phyloP scores from a whole-genome alignment of 2,888 invertebrate genomes.

The Leptarthrus brevirostris region DNA sequence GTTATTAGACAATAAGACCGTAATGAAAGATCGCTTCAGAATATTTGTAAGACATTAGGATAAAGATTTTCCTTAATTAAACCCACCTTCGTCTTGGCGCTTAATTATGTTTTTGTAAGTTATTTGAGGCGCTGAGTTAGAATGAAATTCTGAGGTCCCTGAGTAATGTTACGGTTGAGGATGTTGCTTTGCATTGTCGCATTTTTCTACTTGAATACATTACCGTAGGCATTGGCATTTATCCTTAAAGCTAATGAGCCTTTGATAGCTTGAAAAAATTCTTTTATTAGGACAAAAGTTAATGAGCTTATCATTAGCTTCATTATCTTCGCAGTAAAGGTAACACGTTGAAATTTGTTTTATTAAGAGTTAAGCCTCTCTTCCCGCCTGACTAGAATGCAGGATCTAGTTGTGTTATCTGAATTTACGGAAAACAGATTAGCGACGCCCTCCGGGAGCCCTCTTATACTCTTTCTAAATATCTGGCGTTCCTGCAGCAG shows the following conservation, averaged over 20 bases:
- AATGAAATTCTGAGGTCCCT: not conserved
- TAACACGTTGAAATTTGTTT: too few relatives aligned
- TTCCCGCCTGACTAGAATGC: too few relatives aligned
- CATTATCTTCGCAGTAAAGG: too few relatives aligned
- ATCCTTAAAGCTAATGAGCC: not conserved
- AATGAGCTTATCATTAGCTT: too few relatives aligned
- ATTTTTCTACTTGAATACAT: not conserved
- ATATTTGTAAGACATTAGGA: conserved; percentile 44
- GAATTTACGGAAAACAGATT: too few relatives aligned
- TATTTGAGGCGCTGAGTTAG: not conserved
- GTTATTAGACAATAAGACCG: conserved; percentile 14
- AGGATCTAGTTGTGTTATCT: too few relatives aligned
- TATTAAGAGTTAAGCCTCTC: too few relatives aligned
- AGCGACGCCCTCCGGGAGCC: too few relatives aligned
- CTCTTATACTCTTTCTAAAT: too few relatives aligned
- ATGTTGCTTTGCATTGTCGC: not conserved
- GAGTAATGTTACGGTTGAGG: not conserved
- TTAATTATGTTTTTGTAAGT: conserved; percentile 35
- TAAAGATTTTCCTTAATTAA: conserved; percentile 47
- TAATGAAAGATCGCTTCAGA: conserved; percentile 37
- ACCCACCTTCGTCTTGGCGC: not conserved
- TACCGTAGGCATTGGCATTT: not conserved
- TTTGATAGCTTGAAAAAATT: too few relatives aligned
- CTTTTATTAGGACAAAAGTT: too few relatives aligned
- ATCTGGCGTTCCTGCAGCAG: too few relatives aligned